Conservation (phyloP, 2,113 vertebrate genomes). For the Anoplopoma fimbria region DNA sequence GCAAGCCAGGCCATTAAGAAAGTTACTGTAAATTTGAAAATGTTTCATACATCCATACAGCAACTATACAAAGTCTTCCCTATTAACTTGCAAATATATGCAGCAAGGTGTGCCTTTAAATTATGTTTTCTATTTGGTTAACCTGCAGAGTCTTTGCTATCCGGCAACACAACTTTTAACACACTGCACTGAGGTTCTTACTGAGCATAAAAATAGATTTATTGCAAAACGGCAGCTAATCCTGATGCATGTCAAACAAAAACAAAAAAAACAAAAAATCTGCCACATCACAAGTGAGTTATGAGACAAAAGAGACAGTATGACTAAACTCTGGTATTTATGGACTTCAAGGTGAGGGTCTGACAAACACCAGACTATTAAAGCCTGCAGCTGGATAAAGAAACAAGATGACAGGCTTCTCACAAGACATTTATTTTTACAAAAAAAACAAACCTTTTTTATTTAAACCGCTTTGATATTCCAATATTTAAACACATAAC, state of each 20-base stretch:
- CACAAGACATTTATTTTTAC: constrained; percentile 21
- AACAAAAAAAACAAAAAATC: no score
- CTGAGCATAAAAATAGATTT: background rate
- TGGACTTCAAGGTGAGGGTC: constrained; percentile 1
- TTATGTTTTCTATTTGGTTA: background rate
- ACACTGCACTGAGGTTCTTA: background rate
- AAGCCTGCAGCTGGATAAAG: constrained; percentile 26
- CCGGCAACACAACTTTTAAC: background rate
- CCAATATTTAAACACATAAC: constrained; percentile 13
- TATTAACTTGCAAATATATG: constrained; percentile 1
- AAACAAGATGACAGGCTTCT: constrained; percentile 1
- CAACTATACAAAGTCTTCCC: background rate
- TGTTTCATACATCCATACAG: background rate
- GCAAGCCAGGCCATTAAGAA: background rate
- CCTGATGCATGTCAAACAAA: background rate
- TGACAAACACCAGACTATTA: constrained; percentile 17
- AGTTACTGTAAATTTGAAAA: background rate
- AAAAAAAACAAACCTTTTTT: no score
- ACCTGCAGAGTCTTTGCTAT: background rate
- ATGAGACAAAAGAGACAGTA: constrained; percentile 17
- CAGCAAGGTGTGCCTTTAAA: background rate
- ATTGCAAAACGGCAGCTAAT: constrained; percentile 1
- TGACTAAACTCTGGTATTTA: constrained; percentile 55
- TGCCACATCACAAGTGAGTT: constrained; percentile 33
- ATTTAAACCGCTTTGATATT: constrained; percentile 32